Evolutionary conservation across 2,113 vertebrate species (phyloP), one percentile per base, ranked within the genome.

Genomic region (Pseudonaja textilis): DNA sequence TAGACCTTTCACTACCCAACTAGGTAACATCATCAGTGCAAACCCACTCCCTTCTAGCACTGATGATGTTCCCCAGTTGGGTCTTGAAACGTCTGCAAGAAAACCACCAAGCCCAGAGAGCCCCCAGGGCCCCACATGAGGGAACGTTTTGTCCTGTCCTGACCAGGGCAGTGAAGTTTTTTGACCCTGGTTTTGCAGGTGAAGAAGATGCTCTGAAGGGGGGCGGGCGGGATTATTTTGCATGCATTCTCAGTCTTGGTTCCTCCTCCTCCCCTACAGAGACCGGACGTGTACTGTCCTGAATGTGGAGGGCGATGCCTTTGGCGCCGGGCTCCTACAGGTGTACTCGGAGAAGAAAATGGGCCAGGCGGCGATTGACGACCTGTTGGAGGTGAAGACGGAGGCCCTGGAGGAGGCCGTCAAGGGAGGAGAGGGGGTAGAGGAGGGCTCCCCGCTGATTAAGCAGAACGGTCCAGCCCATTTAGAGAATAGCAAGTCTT

Each of bases 271-370:
- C 14, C 2, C 25, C 20, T 3, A 50, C 81, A 99, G 99, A 12
- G 99, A 99, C 94, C 98, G 99, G n/a, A 98, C 98, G 18, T 99
- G 99, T 95, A 99, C 99, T 0, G 54, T 99, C 64, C 91, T 99
- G 94, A 99, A 99, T 0, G 98, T 99, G 89, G 98, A 99, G 93
- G 98, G 99, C 0, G 99, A 99, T 0, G 98, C 98, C 1, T 98
- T 98, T 1, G 98, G 98, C 0, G 98, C 99, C 0, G 99, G 98
- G 0, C 97, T 99, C 42, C 96, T 99, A 94, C 99, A 99, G 88
- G 56, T 88, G 92, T 99, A 97, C 0, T 95, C 97, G 5, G 98
- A 99, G 89, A 97, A 96, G 4, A 90, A 85, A 0, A 18, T 96
- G 81, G 92, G 92, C 23, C 61, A 69, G 5, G 90, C 54, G 0